Base-by-base conservation (phyloP, 2,797 vertebrate species). In the Falco berigora region DNA sequence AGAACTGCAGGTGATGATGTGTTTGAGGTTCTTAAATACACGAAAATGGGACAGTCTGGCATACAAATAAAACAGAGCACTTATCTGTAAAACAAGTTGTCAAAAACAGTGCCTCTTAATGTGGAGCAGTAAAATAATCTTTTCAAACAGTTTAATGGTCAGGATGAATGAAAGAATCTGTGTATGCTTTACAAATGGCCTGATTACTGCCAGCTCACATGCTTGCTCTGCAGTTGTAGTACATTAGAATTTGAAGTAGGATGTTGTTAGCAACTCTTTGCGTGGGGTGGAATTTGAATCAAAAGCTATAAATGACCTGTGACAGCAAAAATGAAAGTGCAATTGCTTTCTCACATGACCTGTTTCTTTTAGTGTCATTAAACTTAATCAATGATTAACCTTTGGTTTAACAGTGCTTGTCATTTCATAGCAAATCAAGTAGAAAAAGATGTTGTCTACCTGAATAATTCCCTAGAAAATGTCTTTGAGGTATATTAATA, bases 181-280 rank as follows among this genome's bases (percentile, higher is more conserved):
- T 90, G 88, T 96, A 53, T 92, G 95, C 80, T 96, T 96, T 92
- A 89, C 87, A 88, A 96, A 96, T 22, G 58, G 49, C 93, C 94
- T 90, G 95, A 94, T 96, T 95, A 92, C 88, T 94, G 93, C 94
- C 90, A 91, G 90, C 91, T 94, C 96, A 92, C 94, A 74, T 93
- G 91, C 96, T 92, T 93, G 81, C 72, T 92, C 88, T 96, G 93
- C 92, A 89, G 95, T 97, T 95, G 92, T 95, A 95, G 90, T 93
- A 94, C 96, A 96, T 96, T 96, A 94, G 95, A 96, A 96, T 96
- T 97, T 96, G 96, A 97, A 97, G 96, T 97, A 95, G 94, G 94
- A 92, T 97, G 97, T 97, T 97, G 97, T 97, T 97, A 97, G 97
- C 96, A 97, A 97, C 96, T 22, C 96, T 82, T 97, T 97, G 97